phyloP scores from a whole-genome alignment of 2,797 vertebrate species.

The Choloepus didactylus region DNA sequence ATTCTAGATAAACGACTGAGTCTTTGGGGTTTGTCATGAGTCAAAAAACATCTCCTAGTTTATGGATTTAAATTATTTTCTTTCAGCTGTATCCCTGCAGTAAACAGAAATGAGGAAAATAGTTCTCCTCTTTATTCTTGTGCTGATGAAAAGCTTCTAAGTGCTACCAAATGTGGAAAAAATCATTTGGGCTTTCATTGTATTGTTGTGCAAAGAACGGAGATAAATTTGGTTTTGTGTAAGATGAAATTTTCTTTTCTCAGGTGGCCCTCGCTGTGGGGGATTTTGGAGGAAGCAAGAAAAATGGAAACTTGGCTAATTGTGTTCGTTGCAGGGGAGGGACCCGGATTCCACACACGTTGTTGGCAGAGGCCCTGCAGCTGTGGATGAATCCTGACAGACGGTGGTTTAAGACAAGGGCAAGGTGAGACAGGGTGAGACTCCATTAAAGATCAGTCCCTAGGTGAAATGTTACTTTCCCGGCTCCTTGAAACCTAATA shows the following conservation, averaged over 20 bases:
- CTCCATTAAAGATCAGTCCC: background rate
- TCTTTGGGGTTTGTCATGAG: constrained; percentile 59
- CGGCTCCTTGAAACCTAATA: background rate
- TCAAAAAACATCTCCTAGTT: constrained; percentile 69
- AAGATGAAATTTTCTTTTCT: constrained; percentile 74
- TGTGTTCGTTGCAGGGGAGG: background rate
- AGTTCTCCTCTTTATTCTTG: constrained; percentile 65
- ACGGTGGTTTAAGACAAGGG: background rate
- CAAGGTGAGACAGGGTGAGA: background rate
- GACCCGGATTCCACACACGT: accelerated
- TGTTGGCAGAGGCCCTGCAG: background rate
- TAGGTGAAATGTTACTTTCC: background rate
- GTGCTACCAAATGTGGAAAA: constrained; percentile 73
- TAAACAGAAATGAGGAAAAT: constrained; percentile 77
- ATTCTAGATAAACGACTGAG: constrained; percentile 62
- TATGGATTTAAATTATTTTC: constrained; percentile 79
- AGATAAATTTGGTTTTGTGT: constrained; percentile 75
- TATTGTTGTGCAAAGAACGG: constrained; percentile 69
- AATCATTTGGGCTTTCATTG: constrained; percentile 72
- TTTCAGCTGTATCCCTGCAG: constrained; percentile 55
- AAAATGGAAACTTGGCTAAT: constrained; percentile 39
- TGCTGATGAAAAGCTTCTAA: constrained; percentile 78
- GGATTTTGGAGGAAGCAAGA: constrained; percentile 50
- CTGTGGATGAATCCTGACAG: background rate
- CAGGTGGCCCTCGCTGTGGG: constrained; percentile 42